A percentile compares a stretch with the other conserved stretches of the same genome.
Conservation (phyloP, 2,797 vertebrate genomes). For the Pseudocheirus occidentalis region DNA sequence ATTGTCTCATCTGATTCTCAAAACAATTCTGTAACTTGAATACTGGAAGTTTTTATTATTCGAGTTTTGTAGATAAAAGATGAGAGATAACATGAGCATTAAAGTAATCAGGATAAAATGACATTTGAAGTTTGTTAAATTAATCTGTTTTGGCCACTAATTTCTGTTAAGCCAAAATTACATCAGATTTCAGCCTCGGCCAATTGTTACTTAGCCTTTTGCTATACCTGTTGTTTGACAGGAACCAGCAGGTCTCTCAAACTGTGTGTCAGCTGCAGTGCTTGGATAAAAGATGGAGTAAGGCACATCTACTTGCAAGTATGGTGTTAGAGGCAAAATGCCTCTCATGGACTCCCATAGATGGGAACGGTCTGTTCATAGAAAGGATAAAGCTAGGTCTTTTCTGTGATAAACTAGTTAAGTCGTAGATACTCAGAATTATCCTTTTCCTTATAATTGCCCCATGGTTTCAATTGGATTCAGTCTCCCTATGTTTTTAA, state of each 20-base stretch:
- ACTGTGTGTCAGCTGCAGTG: not conserved
- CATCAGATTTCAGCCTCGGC: not conserved
- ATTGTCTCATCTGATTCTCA: not conserved
- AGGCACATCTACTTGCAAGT: not conserved
- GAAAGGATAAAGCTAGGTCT: not conserved
- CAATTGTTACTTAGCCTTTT: conserved; percentile 17
- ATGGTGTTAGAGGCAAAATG: not conserved
- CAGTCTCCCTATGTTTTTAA: not conserved
- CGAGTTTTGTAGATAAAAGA: not conserved
- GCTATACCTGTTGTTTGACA: not conserved
- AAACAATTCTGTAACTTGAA: not conserved
- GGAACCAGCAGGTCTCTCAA: not conserved
- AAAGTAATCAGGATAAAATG: not conserved
- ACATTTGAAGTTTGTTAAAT: not conserved
- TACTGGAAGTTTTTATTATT: not conserved
- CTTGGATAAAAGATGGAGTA: not conserved
- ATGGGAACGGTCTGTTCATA: not conserved
- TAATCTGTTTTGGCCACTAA: not conserved
- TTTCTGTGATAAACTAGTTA: not conserved
- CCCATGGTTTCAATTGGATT: not conserved
- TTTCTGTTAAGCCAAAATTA: not conserved
- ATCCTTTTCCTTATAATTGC: not conserved
- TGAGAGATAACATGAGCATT: not conserved
- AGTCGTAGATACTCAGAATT: not conserved
- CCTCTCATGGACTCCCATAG: not conserved